Evolutionary conservation across 2,888 invertebrate genomes (phyloP).

Genomic region (Amphipyra tragopoginis): DNA sequence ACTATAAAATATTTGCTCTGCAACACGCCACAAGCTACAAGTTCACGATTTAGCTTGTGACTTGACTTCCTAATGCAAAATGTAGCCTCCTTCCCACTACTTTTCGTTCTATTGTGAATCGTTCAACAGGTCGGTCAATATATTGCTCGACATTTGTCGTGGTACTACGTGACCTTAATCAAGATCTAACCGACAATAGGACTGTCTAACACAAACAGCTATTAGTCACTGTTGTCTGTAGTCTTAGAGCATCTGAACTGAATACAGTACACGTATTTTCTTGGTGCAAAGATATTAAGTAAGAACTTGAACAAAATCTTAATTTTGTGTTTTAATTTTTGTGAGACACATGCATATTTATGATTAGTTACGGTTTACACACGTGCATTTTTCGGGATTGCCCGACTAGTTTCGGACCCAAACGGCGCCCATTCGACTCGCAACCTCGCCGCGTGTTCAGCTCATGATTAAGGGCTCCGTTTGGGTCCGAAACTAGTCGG

Average conservation of each 20-base stretch:
- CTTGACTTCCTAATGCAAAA: conserved; percentile 31
- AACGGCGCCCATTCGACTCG: no score
- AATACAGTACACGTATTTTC: background rate
- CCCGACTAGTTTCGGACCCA: no score
- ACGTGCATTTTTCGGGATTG: no score
- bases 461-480: no score
- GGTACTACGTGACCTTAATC: conserved; percentile 30
- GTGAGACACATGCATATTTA: no score
- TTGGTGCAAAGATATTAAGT: background rate
- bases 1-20: conserved; percentile 21
- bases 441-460: no score
- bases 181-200: conserved; percentile 43
- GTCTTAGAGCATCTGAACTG: conserved; percentile 1
- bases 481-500: no score
- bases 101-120: conserved; percentile 11
- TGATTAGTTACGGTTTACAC: no score
- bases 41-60: conserved; percentile 4
- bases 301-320: no score
- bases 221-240: conserved; percentile 25
- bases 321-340: no score
- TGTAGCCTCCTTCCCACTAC: background rate
- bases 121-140: conserved; percentile 49
- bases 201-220: conserved; percentile 30
- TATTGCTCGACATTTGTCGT: conserved; percentile 38
- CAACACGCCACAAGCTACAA: conserved; percentile 12